Conservation (phyloP, 2,888 invertebrate species). For the Abrostola tripartita region DNA sequence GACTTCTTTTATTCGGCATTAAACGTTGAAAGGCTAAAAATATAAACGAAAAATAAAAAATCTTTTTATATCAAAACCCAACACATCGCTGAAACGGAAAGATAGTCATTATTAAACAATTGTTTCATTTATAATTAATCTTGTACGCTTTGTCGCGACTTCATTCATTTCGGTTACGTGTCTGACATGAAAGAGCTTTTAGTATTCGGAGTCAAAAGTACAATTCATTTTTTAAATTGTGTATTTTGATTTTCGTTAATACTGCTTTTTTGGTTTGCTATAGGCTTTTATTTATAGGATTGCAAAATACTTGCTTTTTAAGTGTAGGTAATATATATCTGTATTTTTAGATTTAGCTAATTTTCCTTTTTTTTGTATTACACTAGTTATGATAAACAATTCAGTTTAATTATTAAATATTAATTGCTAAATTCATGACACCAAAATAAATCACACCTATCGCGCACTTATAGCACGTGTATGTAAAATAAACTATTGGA, state of each 20-base stretch:
- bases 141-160: slow-evolving; percentile 17
- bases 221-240: slow-evolving; percentile 2
- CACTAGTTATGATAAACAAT: no score
- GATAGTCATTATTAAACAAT: slow-evolving; percentile 11
- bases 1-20: no score
- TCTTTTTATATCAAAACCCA: neutral
- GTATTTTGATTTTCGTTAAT: neutral
- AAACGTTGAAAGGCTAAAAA: neutral
- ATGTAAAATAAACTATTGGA: no score
- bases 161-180: slow-evolving; percentile 12
- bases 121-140: slow-evolving; percentile 27
- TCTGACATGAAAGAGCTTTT: slow-evolving; percentile 15
- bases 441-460: no score
- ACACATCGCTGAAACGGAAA: slow-evolving; percentile 7
- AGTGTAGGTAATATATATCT: no score
- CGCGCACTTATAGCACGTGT: no score
- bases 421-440: no score
- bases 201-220: slow-evolving; percentile 3
- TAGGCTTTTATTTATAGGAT: no score
- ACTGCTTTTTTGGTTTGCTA: neutral
- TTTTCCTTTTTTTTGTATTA: no score
- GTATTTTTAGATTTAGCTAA: no score
- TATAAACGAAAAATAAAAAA: neutral
- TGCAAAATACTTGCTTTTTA: no score
- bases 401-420: no score